Evolutionary conservation across 2,888 invertebrate genomes (phyloP), one percentile per base, ranked within the genome.

Genomic region (Diarsia dahlii): DNA sequence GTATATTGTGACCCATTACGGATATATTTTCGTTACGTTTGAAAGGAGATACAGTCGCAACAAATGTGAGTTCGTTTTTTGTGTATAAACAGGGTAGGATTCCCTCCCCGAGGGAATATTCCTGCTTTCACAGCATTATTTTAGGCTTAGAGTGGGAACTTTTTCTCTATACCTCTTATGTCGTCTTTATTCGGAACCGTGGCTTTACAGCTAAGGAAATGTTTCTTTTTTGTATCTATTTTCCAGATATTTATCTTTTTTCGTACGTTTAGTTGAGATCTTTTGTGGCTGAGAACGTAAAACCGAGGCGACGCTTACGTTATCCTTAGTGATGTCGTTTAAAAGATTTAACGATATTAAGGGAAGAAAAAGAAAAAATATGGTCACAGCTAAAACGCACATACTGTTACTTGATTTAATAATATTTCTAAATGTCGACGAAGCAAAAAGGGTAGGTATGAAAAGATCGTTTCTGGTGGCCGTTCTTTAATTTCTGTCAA

Each of bases 61-160:
- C 81, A 86, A 84, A 86, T 85, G 85, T 81, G 82, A 82, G 82
- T 85, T 87, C 78, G 74, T 84, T 86, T 86, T 85, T 90, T 87
- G 80, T 87, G 80, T 85, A 89, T 88, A 90, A 89, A 89, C 85
- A 84, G 86, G 87, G 89, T 84, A 72, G 82, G 76, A 84, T 88
- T 82, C 78, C 76, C 76, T 71, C 76, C 87, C 85, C 88, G 18
- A 45, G 87, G 87, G 90, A 85, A 77, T 88, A 52, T 80, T 78
- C 67, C 71, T 84, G 84, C 84, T 87, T 87, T 86, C 82, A 81
- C 80, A 84, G 89, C 85, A 87, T 89, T 89, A 89, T 90, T 88
- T 89, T 87, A 84, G 86, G 83, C 86, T 87, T 82, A 84, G 72
- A 75, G 72, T 71, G 79, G 74, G 70, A 89, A 80, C 75, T 82